A percentile compares a stretch with the other conserved stretches of the same genome.
Evolutionary conservation across 1,140 invertebrate genomes (phyloP).

Genomic region (Caenorhabditis inopinata): DNA sequence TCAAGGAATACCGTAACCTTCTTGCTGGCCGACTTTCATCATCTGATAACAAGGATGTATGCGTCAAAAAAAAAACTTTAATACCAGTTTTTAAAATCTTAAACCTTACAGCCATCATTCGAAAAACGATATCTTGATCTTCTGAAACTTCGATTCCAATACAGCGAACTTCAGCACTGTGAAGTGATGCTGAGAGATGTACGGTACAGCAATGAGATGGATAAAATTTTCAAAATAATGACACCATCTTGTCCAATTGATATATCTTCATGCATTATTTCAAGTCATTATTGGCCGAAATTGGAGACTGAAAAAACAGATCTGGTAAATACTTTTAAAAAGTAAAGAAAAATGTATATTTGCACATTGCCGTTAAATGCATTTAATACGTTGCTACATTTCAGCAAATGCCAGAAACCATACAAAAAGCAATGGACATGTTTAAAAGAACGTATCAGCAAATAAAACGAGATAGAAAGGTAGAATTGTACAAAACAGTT

Average conservation of each 20-base stretch:
- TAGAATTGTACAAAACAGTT: not conserved
- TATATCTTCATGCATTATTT: constrained; percentile 86
- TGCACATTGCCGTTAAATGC: too few species aligned
- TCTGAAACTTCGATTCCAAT: constrained; percentile 89
- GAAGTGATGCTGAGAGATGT: constrained; percentile 99
- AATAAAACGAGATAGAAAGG: not conserved
- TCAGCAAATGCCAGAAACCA: not conserved
- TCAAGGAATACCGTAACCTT: constrained; percentile 92
- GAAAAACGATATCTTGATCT: constrained; percentile 93
- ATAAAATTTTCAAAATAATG: constrained; percentile 35
- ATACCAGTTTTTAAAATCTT: too few species aligned
- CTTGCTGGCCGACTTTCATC: constrained; percentile 86
- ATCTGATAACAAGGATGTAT: constrained; percentile 80
- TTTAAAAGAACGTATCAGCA: not conserved
- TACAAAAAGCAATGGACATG: not conserved
- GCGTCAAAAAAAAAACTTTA: too few species aligned
- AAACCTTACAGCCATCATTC: constrained; percentile 72
- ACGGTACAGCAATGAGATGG: constrained; percentile 73
- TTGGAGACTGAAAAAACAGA: constrained; percentile 83
- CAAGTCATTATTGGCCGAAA: constrained; percentile 96
- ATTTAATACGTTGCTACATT: too few species aligned
- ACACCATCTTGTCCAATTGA: constrained; percentile 74
- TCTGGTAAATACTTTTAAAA: too few species aligned
- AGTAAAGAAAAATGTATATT: too few species aligned
- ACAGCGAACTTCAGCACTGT: constrained; percentile 90